These are phyloP conservation scores for Erebia aethiops DNA, from an alignment of 2,888 invertebrate species.

Conservation along the genomic window DNA sequence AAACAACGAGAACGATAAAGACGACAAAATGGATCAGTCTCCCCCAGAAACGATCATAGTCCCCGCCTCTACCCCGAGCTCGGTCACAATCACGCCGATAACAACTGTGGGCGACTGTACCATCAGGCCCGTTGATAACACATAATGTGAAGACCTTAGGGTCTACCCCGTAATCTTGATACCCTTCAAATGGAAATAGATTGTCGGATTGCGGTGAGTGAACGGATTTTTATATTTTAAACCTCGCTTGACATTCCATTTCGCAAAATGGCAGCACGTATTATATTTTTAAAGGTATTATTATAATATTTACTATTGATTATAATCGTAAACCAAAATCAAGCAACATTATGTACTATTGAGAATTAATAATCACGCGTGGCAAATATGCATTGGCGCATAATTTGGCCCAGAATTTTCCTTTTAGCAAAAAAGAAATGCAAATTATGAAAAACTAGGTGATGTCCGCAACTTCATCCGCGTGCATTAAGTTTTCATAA, in stretches of 20 bases:
- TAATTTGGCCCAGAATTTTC: neutral
- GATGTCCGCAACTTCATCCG: too few species aligned
- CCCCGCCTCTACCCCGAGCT: constrained; percentile 60
- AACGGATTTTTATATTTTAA: constrained; percentile 25
- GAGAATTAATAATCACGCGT: neutral
- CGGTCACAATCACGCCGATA: constrained; percentile 76
- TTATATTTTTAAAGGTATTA: neutral
- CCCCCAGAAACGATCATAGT: constrained; percentile 50
- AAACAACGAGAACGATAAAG: constrained; percentile 59
- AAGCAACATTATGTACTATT: neutral
- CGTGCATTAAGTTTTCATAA: too few species aligned
- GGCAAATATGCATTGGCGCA: too few species aligned
- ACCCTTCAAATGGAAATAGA: constrained; percentile 37
- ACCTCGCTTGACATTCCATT: neutral
- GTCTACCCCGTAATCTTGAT: constrained; percentile 57
- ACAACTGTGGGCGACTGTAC: constrained; percentile 79
- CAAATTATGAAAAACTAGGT: neutral
- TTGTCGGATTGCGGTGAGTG: constrained; percentile 32
- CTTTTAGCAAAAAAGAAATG: neutral
- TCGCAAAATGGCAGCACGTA: neutral
- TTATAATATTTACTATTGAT: neutral
- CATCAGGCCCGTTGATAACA: constrained; percentile 73
- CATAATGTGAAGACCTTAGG: constrained; percentile 56
- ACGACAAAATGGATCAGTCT: constrained; percentile 55
- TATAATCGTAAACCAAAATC: neutral